Base-by-base conservation (phyloP, 2,888 invertebrate genomes). In the Drosophila anceps region DNA sequence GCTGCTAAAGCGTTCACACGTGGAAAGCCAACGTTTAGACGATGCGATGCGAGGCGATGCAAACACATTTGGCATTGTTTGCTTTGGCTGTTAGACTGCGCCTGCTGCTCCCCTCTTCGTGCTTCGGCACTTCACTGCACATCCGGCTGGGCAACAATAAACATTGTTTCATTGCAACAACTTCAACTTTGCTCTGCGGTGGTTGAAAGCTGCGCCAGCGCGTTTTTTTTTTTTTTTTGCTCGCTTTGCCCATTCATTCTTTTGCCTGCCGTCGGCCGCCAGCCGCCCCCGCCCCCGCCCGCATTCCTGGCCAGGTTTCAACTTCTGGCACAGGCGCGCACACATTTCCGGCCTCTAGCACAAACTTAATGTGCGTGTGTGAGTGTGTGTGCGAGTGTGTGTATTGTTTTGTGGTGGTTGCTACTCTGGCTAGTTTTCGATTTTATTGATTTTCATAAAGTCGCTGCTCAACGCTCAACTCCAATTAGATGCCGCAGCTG, bases 391-490 rank as follows among this genome's bases (percentile, higher is more conserved):
- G 24, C 12, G 33, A n/a, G 44, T 7, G 10, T 31, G 10, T 65
- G 29, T 59, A 29, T 58, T n/a, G 50, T 33, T 53, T 29, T 59
- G 46, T 55, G 62, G 67, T 82, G 84, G 80, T 80, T 68, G 81
- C 64, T 79, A 68, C 72, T 76, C 67, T 76, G 76, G 87, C 81
- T 88, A 82, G 82, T 88, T 86, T 86, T 81, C 82, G 81, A 84
- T 88, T 86, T 86, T 88, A 86, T 86, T 76, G 86, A 86, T 86
- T 86, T 86, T 88, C 73, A 77, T 88, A 86, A 83, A 86, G 81
- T 80, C 57, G 70, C 81, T 64, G 70, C 76, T 71, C 31, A 33
- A 60, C 59, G 48, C 64, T 41, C 68, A 73, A 62, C 68, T 75
- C 77, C 73, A 84, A 82, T 84, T 84, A 82, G 82, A 69, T 60